Evolutionary conservation across 64 coral and sea anemone species (phyloP).

Genomic region (Stichodactyla helianthus): DNA sequence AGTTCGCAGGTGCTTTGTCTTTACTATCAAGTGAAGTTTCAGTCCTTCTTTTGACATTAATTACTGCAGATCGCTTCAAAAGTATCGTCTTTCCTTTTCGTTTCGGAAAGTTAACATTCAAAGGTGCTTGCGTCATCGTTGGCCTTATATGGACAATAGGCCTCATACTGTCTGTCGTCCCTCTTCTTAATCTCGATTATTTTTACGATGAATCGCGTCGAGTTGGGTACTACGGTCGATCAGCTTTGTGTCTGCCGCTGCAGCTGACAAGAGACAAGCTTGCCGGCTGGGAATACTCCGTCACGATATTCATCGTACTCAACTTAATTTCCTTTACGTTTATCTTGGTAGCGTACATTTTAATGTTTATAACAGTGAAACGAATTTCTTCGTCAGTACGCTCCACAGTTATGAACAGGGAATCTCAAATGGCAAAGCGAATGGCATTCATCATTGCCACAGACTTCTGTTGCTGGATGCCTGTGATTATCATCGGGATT

Average conservation of each 20-base stretch:
- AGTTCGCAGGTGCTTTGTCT: conserved; percentile 35
- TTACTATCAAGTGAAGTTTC: conserved; percentile 52
- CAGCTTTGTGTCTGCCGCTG: conserved; percentile 59
- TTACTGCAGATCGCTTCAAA: conserved; percentile 46
- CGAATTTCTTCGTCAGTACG: neutral
- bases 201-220: conserved; percentile 32
- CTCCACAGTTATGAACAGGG: conserved; percentile 32
- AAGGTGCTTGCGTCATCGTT: neutral
- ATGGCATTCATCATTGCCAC: conserved; percentile 23
- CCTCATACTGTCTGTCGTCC: conserved; percentile 23
- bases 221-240: conserved; percentile 52
- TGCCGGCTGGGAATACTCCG: conserved; percentile 55
- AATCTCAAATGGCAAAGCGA: conserved; percentile 37
- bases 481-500: conserved; percentile 37
- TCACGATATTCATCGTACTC: conserved; percentile 33
- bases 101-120: neutral
- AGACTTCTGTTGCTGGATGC: conserved; percentile 36
- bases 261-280: conserved; percentile 45
- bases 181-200: conserved; percentile 25
- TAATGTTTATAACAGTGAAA: conserved; percentile 41
- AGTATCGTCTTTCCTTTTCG: conserved; percentile 55
- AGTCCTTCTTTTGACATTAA: conserved; percentile 38
- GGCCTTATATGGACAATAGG: neutral
- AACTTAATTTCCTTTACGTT: conserved; percentile 56
- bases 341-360: conserved; percentile 40